Conservation (phyloP, 2,113 vertebrate species). For the Sialia sialis region DNA sequence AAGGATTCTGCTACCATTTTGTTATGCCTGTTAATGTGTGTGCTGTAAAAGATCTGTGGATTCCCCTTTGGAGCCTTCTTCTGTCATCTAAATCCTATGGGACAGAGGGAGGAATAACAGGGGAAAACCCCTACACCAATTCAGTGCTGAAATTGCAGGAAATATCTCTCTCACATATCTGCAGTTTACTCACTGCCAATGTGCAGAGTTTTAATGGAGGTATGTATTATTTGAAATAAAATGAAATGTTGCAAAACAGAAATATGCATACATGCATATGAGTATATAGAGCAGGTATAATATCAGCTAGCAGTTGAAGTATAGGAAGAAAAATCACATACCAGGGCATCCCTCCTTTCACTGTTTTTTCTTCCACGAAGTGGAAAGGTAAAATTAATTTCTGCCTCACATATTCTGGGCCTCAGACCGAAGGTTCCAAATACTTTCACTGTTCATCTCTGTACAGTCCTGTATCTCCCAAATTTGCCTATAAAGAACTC, state of each 20-base stretch:
- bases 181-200: background rate
- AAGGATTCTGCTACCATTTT: background rate
- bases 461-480: background rate
- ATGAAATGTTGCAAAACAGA: background rate
- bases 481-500: background rate
- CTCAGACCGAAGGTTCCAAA: background rate
- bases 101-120: background rate
- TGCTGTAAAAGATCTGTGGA: background rate
- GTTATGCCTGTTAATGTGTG: background rate
- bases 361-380: background rate
- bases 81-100: background rate
- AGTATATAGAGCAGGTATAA: background rate
- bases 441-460: background rate
- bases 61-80: background rate
- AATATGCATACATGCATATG: background rate
- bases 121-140: fast-evolving
- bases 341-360: background rate
- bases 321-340: background rate
- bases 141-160: background rate
- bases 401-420: background rate
- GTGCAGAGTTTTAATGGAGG: background rate
- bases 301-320: background rate
- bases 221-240: background rate
- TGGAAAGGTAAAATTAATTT: background rate
- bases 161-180: background rate